Conservation (phyloP, 2,888 invertebrate genomes). For the Caenorhabditis sp. region DNA sequence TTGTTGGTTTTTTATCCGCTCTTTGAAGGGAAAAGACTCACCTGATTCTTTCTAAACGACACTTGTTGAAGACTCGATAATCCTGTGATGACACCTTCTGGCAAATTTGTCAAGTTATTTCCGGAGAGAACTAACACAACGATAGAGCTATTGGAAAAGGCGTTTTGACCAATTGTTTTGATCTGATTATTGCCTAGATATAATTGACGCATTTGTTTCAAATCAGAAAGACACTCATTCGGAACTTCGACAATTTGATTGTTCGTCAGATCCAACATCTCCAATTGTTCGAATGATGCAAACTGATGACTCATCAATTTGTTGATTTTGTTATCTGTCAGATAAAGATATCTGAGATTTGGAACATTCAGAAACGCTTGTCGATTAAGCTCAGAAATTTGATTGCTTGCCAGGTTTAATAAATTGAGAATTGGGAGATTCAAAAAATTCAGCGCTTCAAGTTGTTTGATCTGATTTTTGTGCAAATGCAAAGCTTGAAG, state of each 20-base stretch:
- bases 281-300: constrained; percentile 66
- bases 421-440: constrained; percentile 69
- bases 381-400: constrained; percentile 55
- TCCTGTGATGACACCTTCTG: constrained; percentile 59
- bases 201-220: constrained; percentile 63
- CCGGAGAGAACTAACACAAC: constrained; percentile 61
- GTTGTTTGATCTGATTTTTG: constrained; percentile 59
- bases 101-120: constrained; percentile 57
- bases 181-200: constrained; percentile 59
- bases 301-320: constrained; percentile 60
- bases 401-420: constrained; percentile 65
- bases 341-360: constrained; percentile 67
- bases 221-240: constrained; percentile 48
- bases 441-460: constrained; percentile 68
- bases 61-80: constrained; percentile 65
- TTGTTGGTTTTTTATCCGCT: constrained; percentile 5
- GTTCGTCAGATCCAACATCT: constrained; percentile 63
- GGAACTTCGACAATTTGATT: constrained; percentile 54
- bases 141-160: constrained; percentile 67
- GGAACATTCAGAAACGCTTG: constrained; percentile 71
- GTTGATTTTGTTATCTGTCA: constrained; percentile 63
- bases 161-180: constrained; percentile 53
- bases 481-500: constrained; percentile 69
- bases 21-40: constrained; percentile 22
- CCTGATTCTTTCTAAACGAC: constrained; percentile 67